Evolutionary conservation across 2,888 invertebrate species (phyloP).

Genomic region (Sisyra nigra): DNA sequence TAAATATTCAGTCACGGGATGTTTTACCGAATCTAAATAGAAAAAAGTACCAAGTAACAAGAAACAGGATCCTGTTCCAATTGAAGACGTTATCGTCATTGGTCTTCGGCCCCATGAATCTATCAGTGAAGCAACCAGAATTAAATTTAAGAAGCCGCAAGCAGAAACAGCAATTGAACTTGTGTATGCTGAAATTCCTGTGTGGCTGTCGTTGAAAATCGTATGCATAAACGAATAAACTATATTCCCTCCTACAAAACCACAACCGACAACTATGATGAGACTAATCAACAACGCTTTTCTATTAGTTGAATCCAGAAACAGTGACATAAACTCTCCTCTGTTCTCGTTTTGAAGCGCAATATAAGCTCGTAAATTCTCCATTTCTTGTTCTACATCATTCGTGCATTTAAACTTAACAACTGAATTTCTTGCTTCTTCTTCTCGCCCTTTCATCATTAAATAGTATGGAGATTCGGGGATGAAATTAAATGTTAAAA

Average conservation of each 20-base stretch:
- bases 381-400: not conserved
- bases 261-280: not conserved
- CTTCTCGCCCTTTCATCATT: not conserved
- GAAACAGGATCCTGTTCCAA: not conserved
- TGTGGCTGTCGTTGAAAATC: not conserved
- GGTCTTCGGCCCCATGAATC: constrained; percentile 1
- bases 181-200: not conserved
- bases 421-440: not conserved
- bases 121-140: not conserved
- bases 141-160: not conserved
- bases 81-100: not conserved
- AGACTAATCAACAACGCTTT: not conserved
- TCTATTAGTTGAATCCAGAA: not conserved
- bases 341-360: not conserved
- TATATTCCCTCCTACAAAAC: not conserved
- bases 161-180: not conserved
- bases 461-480: constrained; percentile 1
- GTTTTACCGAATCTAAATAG: not conserved
- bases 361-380: not conserved
- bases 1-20: not conserved
- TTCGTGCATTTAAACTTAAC: not conserved
- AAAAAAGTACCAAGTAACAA: not conserved
- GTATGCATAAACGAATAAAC: not conserved
- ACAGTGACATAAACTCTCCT: not conserved
- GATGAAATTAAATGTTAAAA: not conserved